These are phyloP conservation scores for Strix occidentalis DNA, from an alignment of 2,797 vertebrate species.

Conservation along the genomic window DNA sequence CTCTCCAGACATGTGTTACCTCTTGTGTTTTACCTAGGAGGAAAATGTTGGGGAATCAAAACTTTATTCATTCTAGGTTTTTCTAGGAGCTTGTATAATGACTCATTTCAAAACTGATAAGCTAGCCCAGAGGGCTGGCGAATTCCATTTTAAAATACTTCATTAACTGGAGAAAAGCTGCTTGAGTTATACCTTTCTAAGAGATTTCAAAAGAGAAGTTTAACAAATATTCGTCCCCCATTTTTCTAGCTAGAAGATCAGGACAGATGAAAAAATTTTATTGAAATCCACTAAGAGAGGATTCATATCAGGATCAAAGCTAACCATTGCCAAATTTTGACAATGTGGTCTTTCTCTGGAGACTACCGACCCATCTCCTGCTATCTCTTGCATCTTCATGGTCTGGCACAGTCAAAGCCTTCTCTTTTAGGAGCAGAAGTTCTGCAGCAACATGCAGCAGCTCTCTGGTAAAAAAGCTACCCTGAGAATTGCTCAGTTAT, in stretches of 20 bases:
- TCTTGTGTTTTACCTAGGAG: background rate
- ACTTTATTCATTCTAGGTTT: background rate
- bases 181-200: background rate
- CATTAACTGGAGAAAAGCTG: background rate
- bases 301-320: background rate
- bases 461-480: background rate
- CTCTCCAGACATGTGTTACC: background rate
- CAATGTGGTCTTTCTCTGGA: background rate
- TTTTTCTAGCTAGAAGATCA: background rate
- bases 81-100: background rate
- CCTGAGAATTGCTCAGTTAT: background rate
- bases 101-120: background rate
- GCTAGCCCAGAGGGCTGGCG: background rate
- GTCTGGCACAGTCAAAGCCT: background rate
- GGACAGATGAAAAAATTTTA: background rate
- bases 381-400: background rate
- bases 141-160: background rate
- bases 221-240: background rate
- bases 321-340: background rate
- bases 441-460: background rate
- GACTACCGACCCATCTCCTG: background rate
- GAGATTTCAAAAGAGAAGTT: background rate
- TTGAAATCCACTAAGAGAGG: background rate
- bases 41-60: background rate
- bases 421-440: background rate